Evolutionary conservation across 2,797 vertebrate species (phyloP).

Genomic region (Thamnophis elegans): DNA sequence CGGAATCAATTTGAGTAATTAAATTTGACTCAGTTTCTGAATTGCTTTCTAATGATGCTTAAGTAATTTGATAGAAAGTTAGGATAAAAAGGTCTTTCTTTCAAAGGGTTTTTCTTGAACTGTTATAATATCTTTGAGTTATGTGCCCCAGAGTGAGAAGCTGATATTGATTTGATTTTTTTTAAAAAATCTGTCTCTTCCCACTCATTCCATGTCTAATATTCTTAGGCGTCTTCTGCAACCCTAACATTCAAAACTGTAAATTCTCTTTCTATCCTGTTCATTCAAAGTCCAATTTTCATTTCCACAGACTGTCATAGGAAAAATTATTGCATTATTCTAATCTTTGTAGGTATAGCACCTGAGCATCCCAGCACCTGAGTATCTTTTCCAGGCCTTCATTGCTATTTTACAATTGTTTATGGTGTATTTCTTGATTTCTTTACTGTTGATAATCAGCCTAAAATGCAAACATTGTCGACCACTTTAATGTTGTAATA

Average conservation of each 20-base stretch:
- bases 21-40: background rate
- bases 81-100: background rate
- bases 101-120: background rate
- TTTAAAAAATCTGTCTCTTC: fast-evolving
- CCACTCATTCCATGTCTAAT: background rate
- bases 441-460: background rate
- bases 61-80: background rate
- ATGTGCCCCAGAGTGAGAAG: background rate
- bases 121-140: background rate
- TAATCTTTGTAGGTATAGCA: background rate
- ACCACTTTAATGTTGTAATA: background rate
- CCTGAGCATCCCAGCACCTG: background rate
- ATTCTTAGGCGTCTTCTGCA: background rate
- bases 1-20: background rate
- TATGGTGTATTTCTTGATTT: background rate
- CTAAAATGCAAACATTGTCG: background rate
- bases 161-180: background rate
- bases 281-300: background rate
- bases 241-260: background rate
- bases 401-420: background rate
- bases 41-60: background rate
- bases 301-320: background rate
- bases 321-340: background rate
- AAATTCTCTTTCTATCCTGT: background rate
- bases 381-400: background rate